These are phyloP conservation scores for Arremon aurantiirostris DNA, from an alignment of 2,797 vertebrate genomes.

Conservation along the genomic window DNA sequence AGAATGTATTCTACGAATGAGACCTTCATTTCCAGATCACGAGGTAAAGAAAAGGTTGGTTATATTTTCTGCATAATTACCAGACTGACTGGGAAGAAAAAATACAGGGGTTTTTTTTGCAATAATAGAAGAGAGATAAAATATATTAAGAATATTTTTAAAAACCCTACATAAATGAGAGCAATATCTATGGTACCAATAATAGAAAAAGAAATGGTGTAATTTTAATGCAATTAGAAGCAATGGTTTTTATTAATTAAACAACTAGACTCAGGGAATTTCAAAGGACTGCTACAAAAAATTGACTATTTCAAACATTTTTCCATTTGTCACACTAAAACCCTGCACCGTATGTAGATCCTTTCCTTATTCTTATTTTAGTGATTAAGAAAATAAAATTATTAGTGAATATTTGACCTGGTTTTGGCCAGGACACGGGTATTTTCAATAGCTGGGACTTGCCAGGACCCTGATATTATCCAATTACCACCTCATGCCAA, in stretches of 20 bases:
- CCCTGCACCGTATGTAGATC: neutral
- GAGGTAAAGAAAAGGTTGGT: neutral
- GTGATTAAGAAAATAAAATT: neutral
- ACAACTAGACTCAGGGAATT: neutral
- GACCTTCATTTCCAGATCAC: neutral
- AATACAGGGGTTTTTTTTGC: rapidly evolving
- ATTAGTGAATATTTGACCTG: neutral
- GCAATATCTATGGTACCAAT: neutral
- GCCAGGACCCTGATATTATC: neutral
- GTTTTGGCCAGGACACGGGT: neutral
- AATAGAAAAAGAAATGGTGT: neutral
- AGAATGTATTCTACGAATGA: neutral
- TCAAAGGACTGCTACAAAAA: neutral
- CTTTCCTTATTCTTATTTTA: neutral
- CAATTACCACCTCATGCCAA: neutral
- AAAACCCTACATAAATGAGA: neutral
- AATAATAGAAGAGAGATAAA: neutral
- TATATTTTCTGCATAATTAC: neutral
- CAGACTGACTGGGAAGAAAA: neutral
- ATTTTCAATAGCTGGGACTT: neutral
- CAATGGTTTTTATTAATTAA: neutral
- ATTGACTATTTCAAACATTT: neutral
- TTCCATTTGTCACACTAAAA: neutral
- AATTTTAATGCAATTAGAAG: neutral
- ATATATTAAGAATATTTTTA: neutral